Base-by-base conservation (phyloP, 2,797 vertebrate genomes). In the Oryzias dopingdopingensis region DNA sequence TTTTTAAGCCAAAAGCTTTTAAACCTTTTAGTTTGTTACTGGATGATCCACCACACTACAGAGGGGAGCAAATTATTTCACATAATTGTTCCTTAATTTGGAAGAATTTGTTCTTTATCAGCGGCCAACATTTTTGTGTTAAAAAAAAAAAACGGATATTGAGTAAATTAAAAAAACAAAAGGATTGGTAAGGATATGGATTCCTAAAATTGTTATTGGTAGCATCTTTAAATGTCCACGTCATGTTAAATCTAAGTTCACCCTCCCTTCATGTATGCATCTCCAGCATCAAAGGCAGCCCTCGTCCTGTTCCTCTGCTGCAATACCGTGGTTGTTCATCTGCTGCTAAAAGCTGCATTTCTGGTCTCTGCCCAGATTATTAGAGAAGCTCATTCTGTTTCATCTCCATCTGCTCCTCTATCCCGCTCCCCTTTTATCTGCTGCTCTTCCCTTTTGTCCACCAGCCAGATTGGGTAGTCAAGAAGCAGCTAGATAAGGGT, bases 401-500 rank as follows among this genome's bases (percentile, higher is more conserved):
- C 67, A 70, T 82, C 74, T 80, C 44, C 61, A 70, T 80, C 68
- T 57, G 60, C 54, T 44, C 46, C 49, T 68, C 72, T 42, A 23
- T 77, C 72, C 42, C 14, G 42, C 65, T 44, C 26, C 41, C 46
- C 63, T 72, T 84, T 79, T 71, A 81, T 85, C 74, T 77, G n/a
- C 49, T 0, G 41, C 56, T 55, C 54, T 60, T 42, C 48, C 65
- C 76, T 71, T 81, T 74, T 74, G 65, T 88, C 79, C 70, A 49
- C 23, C 15, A 13, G 65, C 73, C 69, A 65, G 65, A 80, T 80
- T 80, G 67, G 66, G 42, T 62, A 66, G 60, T 72, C 64, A 57
- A 79, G 81, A 68, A 50, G 72, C 70, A 73, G 82, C 67, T 70
- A 73, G 82, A 84, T 84, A 76, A 76, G 72, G 43, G 56, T 29